These are phyloP conservation scores for Momotus momota DNA, from an alignment of 2,797 vertebrate species.

Conservation along the genomic window DNA sequence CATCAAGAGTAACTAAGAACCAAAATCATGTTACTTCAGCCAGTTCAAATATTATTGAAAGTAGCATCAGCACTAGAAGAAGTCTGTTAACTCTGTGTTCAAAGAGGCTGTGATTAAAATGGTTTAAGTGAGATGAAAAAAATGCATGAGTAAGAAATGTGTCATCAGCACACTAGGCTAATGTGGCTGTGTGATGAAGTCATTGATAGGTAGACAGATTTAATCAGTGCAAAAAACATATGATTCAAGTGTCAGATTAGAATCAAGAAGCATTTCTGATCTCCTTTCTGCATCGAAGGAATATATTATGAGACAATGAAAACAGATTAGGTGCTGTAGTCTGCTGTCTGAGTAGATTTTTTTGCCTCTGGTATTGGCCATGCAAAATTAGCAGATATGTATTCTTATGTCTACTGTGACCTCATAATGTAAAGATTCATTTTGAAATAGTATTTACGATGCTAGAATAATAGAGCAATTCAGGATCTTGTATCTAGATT, in stretches of 20 bases:
- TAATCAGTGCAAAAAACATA: neutral
- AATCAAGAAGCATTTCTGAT: neutral
- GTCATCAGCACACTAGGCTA: neutral
- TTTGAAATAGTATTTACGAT: neutral
- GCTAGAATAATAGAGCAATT: neutral
- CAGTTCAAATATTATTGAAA: constrained; percentile 11
- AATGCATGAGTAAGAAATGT: neutral
- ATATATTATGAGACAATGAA: neutral
- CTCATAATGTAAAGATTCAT: neutral
- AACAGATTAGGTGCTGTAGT: neutral
- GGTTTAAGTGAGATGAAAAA: constrained; percentile 14
- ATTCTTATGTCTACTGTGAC: neutral
- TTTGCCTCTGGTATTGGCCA: neutral
- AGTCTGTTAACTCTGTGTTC: neutral
- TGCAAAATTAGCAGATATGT: neutral
- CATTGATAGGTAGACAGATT: neutral
- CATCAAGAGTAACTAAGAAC: neutral
- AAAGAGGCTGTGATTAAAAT: neutral
- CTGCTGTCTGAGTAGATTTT: neutral
- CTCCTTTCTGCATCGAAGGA: neutral
- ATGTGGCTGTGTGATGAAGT: neutral
- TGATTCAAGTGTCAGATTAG: neutral
- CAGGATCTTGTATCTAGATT: neutral
- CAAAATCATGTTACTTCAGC: neutral
- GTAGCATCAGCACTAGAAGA: neutral